phyloP scores from a whole-genome alignment of 2,113 vertebrate species.

The Cygnus buccinator region DNA sequence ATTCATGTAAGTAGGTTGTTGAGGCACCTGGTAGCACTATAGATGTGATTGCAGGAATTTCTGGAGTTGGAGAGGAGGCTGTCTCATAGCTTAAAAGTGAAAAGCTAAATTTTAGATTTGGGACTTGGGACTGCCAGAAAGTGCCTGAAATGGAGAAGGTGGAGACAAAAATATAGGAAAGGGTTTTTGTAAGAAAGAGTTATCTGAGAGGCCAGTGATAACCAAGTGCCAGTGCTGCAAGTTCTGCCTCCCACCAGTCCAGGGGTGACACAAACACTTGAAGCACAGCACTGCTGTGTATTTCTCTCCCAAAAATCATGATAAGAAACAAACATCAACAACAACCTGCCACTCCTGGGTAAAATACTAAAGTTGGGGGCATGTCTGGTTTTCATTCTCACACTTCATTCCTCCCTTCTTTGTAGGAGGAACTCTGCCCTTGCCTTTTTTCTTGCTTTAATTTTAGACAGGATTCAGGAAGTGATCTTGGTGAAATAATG shows the following conservation, averaged over 20 bases:
- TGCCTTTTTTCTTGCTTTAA: background rate
- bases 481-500: background rate
- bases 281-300: background rate
- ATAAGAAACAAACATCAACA: background rate
- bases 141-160: background rate
- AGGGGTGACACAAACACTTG: background rate
- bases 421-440: background rate
- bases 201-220: background rate
- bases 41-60: background rate
- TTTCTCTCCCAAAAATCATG: background rate
- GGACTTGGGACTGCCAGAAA: too few species aligned
- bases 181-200: background rate
- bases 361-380: background rate
- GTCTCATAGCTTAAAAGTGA: background rate
- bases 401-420: background rate
- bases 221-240: background rate
- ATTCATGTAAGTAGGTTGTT: too few species aligned
- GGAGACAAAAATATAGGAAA: background rate
- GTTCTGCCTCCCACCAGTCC: background rate
- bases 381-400: background rate
- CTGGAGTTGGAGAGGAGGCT: background rate
- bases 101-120: background rate
- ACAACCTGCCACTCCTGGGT: background rate
- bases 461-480: background rate
- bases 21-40: background rate